A percentile compares a stretch with the other conserved stretches of the same genome.
phyloP scores from a whole-genome alignment of 1,140 invertebrate genomes.

The Zaprionus camerounensis region DNA sequence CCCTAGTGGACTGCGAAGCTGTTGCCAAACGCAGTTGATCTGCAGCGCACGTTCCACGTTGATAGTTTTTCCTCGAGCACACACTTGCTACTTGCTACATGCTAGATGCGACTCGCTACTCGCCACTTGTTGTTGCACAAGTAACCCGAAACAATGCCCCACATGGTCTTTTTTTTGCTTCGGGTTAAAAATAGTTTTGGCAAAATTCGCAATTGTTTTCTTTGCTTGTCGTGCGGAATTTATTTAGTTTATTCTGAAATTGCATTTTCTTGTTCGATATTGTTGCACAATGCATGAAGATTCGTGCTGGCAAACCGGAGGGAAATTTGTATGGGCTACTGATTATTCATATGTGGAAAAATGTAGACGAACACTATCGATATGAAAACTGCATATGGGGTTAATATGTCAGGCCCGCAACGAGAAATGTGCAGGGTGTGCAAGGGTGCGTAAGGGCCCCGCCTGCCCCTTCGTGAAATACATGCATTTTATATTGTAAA shows the following conservation, averaged over 20 bases:
- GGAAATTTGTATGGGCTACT: background rate
- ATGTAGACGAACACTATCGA: no score
- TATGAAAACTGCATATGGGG: no score
- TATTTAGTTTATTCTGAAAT: conserved; percentile 1
- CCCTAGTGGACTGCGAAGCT: background rate
- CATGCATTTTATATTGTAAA: no score
- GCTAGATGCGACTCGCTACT: conserved; percentile 33
- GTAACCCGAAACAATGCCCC: background rate
- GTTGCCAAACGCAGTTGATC: conserved; percentile 27
- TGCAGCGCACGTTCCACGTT: conserved; percentile 30
- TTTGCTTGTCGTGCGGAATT: conserved; percentile 1
- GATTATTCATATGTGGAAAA: background rate
- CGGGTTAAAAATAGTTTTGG: conserved; percentile 4
- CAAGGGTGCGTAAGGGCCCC: no score
- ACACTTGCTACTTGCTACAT: conserved; percentile 30
- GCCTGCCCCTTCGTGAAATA: no score
- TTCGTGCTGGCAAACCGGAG: background rate
- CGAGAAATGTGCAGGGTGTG: no score
- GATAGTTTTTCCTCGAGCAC: conserved; percentile 8
- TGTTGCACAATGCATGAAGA: background rate
- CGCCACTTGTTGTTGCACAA: conserved; percentile 42
- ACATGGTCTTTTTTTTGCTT: background rate
- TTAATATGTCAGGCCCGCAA: no score
- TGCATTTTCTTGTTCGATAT: background rate
- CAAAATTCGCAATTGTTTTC: background rate